Evolutionary conservation across 1,140 invertebrate species (phyloP), one percentile per base, ranked within the genome.

Genomic region (Akabosia matsudoensis): DNA sequence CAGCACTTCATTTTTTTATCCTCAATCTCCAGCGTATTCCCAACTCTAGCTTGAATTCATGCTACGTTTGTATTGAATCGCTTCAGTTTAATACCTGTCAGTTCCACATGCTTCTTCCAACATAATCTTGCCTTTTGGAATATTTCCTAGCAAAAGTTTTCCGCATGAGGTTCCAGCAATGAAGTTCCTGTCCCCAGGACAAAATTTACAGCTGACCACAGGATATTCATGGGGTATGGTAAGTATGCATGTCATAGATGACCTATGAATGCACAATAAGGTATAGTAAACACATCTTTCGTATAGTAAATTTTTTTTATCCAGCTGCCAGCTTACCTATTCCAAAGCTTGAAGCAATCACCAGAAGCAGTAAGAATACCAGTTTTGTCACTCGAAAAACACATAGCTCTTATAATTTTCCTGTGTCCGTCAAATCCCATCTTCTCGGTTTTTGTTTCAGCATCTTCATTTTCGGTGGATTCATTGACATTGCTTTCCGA

Each of bases 311-410:
- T 52, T 1, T 70, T 61, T 64, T 0, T n/a, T n/a, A n/a, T n/a
- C n/a, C n/a, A n/a, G n/a, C n/a, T n/a, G n/a, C 61, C 24, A 64
- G 45, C 64, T 76, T 86, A 93, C 89, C 94, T 91, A 83, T 96
- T 97, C 97, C 97, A 99, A 52, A 98, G 87, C 88, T 98, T 98
- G 3, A 97, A 86, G 26, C 91, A 90, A 81, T 97, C 94, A 2
- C 88, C 90, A 83, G 95, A 92, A 0, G 91, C 94, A 0, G 96
- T 93, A 22, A 93, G 88, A 79, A 97, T 88, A 3, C 92, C 92
- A 52, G 93, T 86, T 83, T 92, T 93, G 84, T 99, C 96, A 26
- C 93, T 94, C 83, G 94, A 97, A 82, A 99, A 97, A 70, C 90
- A 89, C 18, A 99, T 85, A 37, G 91, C 90, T 45, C 94, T 87